Percentiles rank a stretch among this genome's conserved stretches.
phyloP scores from a whole-genome alignment of 2,797 vertebrate genomes.

The Lycodopsis pacificus region DNA sequence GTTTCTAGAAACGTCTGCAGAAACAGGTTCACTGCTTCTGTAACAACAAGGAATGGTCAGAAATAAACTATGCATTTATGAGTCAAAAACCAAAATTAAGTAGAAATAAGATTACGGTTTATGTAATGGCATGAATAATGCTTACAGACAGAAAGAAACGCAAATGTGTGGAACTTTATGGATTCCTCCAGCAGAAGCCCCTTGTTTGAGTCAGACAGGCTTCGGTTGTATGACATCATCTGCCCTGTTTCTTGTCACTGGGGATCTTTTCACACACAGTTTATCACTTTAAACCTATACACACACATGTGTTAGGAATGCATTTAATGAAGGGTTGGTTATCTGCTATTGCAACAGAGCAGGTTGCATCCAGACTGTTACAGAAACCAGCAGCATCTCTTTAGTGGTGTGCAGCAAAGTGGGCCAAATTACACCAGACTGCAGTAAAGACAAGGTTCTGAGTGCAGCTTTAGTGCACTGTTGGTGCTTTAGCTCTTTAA shows the following conservation, averaged over 20 bases:
- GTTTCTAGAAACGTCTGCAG: background rate
- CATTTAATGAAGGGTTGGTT: slow-evolving; percentile 73
- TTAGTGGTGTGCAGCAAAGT: slow-evolving; percentile 37
- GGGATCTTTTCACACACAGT: slow-evolving; percentile 55
- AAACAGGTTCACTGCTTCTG: background rate
- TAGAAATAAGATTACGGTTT: background rate
- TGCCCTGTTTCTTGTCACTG: slow-evolving; percentile 50
- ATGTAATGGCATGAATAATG: slow-evolving; percentile 11
- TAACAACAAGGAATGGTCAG: background rate
- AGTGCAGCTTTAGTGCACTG: slow-evolving; percentile 26
- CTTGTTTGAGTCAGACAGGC: slow-evolving; percentile 37
- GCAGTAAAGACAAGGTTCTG: slow-evolving; percentile 62
- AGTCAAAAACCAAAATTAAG: background rate
- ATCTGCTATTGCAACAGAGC: slow-evolving; percentile 59
- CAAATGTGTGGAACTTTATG: slow-evolving; percentile 12
- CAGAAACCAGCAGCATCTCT: slow-evolving; percentile 36
- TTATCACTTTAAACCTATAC: slow-evolving; percentile 54
- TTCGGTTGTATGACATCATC: slow-evolving; percentile 51
- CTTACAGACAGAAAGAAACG: slow-evolving; percentile 23
- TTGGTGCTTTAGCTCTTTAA: slow-evolving; percentile 32
- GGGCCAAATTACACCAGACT: slow-evolving; percentile 49
- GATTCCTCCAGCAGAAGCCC: slow-evolving; percentile 17
- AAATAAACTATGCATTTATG: background rate
- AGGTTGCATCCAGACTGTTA: slow-evolving; percentile 54
- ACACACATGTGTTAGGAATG: slow-evolving; percentile 68